phyloP scores from a whole-genome alignment of 2,888 invertebrate species.

The Drosophila kokeensis region DNA sequence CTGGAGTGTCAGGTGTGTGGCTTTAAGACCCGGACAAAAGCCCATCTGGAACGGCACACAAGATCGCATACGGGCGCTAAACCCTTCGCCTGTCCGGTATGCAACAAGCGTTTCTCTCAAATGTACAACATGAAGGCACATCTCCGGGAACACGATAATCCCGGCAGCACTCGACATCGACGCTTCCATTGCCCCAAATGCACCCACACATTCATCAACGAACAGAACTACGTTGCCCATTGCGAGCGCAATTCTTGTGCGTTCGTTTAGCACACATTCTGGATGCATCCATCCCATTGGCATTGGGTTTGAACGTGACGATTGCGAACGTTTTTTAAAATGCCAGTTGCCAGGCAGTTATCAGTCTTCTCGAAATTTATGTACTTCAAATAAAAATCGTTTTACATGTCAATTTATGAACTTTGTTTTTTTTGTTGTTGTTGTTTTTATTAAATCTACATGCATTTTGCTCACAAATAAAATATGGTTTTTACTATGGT shows the following conservation, averaged over 20 bases:
- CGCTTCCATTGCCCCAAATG: constrained; percentile 71
- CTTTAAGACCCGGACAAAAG: constrained; percentile 85
- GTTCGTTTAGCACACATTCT: constrained; percentile 44
- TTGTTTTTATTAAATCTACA: constrained; percentile 78
- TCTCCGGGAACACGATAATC: constrained; percentile 70
- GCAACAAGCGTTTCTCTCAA: constrained; percentile 76
- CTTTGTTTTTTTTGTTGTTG: constrained; percentile 43
- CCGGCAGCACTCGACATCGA: constrained; percentile 71
- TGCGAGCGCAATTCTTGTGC: constrained; percentile 64
- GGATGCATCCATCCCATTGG: background rate
- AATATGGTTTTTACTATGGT: constrained; percentile 73
- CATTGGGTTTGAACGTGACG: constrained; percentile 6
- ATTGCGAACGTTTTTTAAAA: background rate
- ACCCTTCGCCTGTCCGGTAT: constrained; percentile 70
- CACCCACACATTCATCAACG: constrained; percentile 73
- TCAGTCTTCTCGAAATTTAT: background rate
- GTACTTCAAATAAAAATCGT: constrained; percentile 25
- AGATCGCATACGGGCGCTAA: constrained; percentile 85
- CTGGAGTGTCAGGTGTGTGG: constrained; percentile 83
- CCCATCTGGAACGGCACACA: constrained; percentile 85
- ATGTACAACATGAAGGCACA: constrained; percentile 79
- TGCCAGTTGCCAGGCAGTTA: background rate
- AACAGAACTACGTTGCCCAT: constrained; percentile 68
- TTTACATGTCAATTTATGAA: constrained; percentile 45
- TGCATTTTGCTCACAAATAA: constrained; percentile 80